A percentile compares a stretch with the other conserved stretches of the same genome.
These are phyloP conservation scores for Andrena haemorrhoa DNA, from an alignment of 2,888 invertebrate species.

Conservation along the genomic window DNA sequence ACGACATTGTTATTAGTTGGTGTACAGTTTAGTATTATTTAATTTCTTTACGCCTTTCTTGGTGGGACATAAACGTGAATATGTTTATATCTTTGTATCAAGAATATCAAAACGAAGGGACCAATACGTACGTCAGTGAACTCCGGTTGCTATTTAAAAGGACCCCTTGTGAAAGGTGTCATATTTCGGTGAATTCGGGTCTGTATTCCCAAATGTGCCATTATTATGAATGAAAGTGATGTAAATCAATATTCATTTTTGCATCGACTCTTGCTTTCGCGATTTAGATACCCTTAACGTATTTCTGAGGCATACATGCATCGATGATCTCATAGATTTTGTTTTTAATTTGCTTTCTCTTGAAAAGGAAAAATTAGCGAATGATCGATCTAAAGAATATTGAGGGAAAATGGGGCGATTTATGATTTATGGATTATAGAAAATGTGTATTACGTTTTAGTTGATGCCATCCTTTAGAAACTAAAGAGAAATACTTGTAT, in stretches of 20 bases:
- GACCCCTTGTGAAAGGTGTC: slow-evolving; percentile 64
- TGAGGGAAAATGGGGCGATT: too few relatives aligned
- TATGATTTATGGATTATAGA: too few relatives aligned
- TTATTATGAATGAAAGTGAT: slow-evolving; percentile 1
- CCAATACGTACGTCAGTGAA: slow-evolving; percentile 78
- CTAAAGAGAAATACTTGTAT: background rate
- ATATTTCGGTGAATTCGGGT: slow-evolving; percentile 74
- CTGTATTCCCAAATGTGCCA: slow-evolving; percentile 52
- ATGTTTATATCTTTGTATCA: slow-evolving; percentile 82
- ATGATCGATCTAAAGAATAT: too few relatives aligned
- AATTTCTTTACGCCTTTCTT: background rate
- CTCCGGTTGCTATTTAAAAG: slow-evolving; percentile 77
- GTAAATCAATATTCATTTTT: background rate
- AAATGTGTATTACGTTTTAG: too few relatives aligned
- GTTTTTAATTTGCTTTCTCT: background rate
- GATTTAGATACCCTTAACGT: background rate
- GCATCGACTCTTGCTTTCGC: too few relatives aligned
- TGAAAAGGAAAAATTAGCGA: background rate
- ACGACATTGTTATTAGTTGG: background rate
- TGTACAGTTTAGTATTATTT: background rate
- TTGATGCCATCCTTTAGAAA: too few relatives aligned
- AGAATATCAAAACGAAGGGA: slow-evolving; percentile 76
- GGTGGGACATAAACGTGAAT: slow-evolving; percentile 8
- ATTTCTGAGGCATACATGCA: background rate
- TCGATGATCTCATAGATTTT: background rate